These are phyloP conservation scores for Pseudomugil tenellus DNA, from an alignment of 2,797 vertebrate species.

Conservation along the genomic window DNA sequence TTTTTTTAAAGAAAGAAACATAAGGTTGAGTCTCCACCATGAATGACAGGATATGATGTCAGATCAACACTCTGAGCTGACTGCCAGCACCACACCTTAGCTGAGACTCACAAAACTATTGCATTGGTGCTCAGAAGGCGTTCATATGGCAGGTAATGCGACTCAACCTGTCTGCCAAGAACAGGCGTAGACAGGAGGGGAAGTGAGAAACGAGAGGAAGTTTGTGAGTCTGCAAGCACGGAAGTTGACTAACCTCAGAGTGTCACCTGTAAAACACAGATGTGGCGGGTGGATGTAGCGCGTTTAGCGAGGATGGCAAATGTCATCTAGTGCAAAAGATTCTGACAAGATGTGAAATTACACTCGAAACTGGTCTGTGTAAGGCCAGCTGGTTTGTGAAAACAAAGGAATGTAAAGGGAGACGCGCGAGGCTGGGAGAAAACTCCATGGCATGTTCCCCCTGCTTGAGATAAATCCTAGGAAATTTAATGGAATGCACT, in stretches of 20 bases:
- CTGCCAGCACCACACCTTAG: conserved; percentile 41
- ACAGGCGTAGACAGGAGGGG: conserved; percentile 48
- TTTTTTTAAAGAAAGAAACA: not conserved
- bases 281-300: conserved; percentile 9
- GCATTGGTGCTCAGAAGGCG: conserved; percentile 1
- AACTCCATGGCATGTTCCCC: conserved; percentile 36
- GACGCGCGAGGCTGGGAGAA: conserved; percentile 43
- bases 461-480: conserved; percentile 38
- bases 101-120: conserved; percentile 8
- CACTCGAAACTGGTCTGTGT: not conserved
- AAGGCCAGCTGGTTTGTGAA: conserved; percentile 9
- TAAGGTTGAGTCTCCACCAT: conserved; percentile 1
- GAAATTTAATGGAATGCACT: conserved; percentile 55
- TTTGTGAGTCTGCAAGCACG: conserved; percentile 39
- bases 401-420: conserved; percentile 52
- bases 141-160: conserved; percentile 47
- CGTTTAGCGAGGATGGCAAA: conserved; percentile 1
- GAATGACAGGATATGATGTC: conserved; percentile 15
- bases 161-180: conserved; percentile 68
- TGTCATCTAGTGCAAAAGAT: not conserved
- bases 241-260: conserved; percentile 72
- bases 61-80: not conserved
- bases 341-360: not conserved
- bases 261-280: conserved; percentile 54
- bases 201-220: conserved; percentile 67